Evolutionary conservation across 2,797 vertebrate species (phyloP).

Genomic region (Coreius guichenoti): DNA sequence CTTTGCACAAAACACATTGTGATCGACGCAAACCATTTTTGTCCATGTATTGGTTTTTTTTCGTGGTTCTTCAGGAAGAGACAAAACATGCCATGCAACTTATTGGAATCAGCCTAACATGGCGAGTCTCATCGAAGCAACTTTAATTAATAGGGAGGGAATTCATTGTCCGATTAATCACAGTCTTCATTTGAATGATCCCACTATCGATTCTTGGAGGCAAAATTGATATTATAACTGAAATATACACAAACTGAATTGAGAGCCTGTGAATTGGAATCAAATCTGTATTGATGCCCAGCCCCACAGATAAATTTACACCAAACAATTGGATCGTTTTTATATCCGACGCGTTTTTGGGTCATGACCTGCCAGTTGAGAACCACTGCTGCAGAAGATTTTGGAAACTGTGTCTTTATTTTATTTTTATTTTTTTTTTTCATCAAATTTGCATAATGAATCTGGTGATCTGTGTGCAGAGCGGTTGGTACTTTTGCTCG

Average conservation of each 20-base stretch:
- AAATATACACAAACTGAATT: neutral
- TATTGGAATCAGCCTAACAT: neutral
- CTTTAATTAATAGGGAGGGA: neutral
- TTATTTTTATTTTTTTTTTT: neutral
- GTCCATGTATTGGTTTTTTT: neutral
- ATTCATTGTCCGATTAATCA: neutral
- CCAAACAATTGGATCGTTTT: neutral
- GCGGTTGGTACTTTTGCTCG: constrained; percentile 96
- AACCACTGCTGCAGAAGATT: neutral
- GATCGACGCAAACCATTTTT: neutral
- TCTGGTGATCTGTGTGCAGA: constrained; percentile 69
- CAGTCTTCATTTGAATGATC: neutral
- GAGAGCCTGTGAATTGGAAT: neutral
- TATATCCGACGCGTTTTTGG: neutral
- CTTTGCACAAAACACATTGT: neutral
- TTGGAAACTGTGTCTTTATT: neutral
- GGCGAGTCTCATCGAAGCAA: neutral
- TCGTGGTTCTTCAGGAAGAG: neutral
- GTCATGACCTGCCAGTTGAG: constrained; percentile 1
- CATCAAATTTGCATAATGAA: constrained; percentile 10
- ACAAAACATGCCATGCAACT: neutral
- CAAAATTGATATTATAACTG: neutral
- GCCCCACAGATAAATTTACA: neutral
- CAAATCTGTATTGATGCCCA: neutral
- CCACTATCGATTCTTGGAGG: neutral